phyloP scores from a whole-genome alignment of 2,113 vertebrate species.

The Albula glossodonta region DNA sequence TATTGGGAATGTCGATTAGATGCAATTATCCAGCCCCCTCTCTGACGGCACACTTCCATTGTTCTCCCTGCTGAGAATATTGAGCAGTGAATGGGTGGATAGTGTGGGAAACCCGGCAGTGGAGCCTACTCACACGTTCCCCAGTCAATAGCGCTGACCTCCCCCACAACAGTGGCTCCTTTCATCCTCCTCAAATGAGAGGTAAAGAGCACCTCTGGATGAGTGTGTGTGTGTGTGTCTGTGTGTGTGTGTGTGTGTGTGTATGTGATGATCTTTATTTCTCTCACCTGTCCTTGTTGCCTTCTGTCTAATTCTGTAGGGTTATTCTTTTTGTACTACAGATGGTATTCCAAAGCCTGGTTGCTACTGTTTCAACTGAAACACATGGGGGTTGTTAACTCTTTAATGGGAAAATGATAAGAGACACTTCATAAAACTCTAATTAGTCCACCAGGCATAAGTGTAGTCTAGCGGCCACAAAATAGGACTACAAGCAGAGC shows the following conservation, averaged over 20 bases:
- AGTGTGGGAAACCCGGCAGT: slow-evolving; percentile 69
- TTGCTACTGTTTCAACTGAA: not conserved
- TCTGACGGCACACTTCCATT: slow-evolving; percentile 69
- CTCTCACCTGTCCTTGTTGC: not conserved
- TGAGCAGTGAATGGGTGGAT: slow-evolving; percentile 57
- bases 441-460: too few species aligned
- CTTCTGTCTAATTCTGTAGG: too few species aligned
- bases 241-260: slow-evolving; percentile 20
- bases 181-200: slow-evolving; percentile 59
- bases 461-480: too few species aligned
- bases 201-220: slow-evolving; percentile 33
- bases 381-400: not conserved
- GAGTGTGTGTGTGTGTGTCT: slow-evolving; percentile 29
- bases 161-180: slow-evolving; percentile 59
- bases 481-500: too few species aligned
- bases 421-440: too few species aligned
- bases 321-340: not conserved
- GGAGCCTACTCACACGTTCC: slow-evolving; percentile 66
- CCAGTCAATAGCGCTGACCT: slow-evolving; percentile 67
- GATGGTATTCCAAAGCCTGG: not conserved
- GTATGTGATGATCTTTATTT: not conserved
- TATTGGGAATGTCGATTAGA: slow-evolving; percentile 48
- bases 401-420: too few species aligned
- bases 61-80: slow-evolving; percentile 55
- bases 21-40: slow-evolving; percentile 51